Conservation (phyloP, 2,113 vertebrate genomes). For the Toxostoma redivivum region DNA sequence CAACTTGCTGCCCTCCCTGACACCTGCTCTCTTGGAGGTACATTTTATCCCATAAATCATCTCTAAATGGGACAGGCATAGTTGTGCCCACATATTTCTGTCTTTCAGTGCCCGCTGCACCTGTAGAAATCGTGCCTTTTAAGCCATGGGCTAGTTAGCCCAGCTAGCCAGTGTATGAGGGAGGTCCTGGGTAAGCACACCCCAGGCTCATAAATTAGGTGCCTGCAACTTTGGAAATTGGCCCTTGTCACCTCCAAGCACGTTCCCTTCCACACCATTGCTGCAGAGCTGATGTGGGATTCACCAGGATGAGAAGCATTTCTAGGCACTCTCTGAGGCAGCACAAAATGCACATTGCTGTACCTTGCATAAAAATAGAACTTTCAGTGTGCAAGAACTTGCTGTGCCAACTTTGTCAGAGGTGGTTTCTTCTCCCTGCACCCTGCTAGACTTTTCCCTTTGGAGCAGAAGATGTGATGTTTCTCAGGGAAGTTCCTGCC, state of each 20-base stretch:
- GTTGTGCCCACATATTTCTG: background rate
- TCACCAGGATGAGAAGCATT: background rate
- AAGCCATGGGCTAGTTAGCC: background rate
- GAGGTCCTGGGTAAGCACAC: background rate
- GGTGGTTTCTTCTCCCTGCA: background rate
- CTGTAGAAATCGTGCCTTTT: constrained; percentile 25
- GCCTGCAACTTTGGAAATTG: constrained; percentile 32
- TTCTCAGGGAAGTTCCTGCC: background rate
- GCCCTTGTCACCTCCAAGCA: constrained; percentile 3
- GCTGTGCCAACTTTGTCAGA: background rate
- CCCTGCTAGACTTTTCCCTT: background rate
- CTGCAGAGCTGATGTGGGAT: background rate
- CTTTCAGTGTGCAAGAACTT: background rate
- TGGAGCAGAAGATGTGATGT: background rate
- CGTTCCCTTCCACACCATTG: background rate
- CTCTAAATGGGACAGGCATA: constrained; percentile 23
- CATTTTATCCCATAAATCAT: constrained; percentile 6
- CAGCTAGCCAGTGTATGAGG: background rate
- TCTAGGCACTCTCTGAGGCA: background rate
- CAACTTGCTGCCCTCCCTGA: background rate
- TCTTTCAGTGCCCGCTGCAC: background rate
- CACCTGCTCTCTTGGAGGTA: constrained; percentile 23
- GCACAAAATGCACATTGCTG: background rate
- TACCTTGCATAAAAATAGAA: background rate
- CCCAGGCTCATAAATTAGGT: constrained; percentile 24